These are phyloP conservation scores for Euwallacea fornicatus DNA, from an alignment of 1,140 invertebrate genomes.

Conservation along the genomic window DNA sequence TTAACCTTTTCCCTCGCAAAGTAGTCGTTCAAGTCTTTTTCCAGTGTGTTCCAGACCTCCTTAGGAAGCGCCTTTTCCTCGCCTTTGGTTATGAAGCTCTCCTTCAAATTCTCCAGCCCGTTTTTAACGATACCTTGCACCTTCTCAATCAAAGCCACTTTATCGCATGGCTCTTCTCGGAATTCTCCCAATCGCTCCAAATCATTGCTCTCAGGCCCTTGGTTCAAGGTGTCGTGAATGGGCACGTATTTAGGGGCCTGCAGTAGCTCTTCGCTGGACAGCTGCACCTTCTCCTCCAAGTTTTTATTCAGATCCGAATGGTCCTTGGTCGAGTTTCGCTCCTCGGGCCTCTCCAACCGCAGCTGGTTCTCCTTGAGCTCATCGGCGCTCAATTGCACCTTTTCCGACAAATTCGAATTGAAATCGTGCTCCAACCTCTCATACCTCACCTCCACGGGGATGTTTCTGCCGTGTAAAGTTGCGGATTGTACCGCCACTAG, in stretches of 20 bases:
- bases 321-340: not conserved
- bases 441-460: slow-evolving; percentile 51
- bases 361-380: slow-evolving; percentile 27
- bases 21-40: slow-evolving; percentile 33
- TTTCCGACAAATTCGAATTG: slow-evolving; percentile 32
- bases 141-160: slow-evolving; percentile 8
- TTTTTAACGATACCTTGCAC: slow-evolving; percentile 34
- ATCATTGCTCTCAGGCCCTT: slow-evolving; percentile 5
- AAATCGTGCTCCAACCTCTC: slow-evolving; percentile 41
- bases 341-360: slow-evolving; percentile 15
- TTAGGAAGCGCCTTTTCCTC: slow-evolving; percentile 29
- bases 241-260: slow-evolving; percentile 40
- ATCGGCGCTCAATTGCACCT: slow-evolving; percentile 26
- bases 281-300: slow-evolving; percentile 46
- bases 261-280: slow-evolving; percentile 42
- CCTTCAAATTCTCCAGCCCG: slow-evolving; percentile 39
- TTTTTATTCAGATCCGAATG: slow-evolving; percentile 39
- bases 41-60: slow-evolving; percentile 41
- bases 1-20: slow-evolving; percentile 31
- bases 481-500: slow-evolving; percentile 23
- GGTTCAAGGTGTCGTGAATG: slow-evolving; percentile 21
- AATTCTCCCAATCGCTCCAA: slow-evolving; percentile 12
- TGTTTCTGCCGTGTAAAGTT: slow-evolving; percentile 37
- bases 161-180: not conserved
- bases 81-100: slow-evolving; percentile 31